Evolutionary conservation across 2,113 vertebrate genomes (phyloP).

Genomic region (Engystomops pustulosus): DNA sequence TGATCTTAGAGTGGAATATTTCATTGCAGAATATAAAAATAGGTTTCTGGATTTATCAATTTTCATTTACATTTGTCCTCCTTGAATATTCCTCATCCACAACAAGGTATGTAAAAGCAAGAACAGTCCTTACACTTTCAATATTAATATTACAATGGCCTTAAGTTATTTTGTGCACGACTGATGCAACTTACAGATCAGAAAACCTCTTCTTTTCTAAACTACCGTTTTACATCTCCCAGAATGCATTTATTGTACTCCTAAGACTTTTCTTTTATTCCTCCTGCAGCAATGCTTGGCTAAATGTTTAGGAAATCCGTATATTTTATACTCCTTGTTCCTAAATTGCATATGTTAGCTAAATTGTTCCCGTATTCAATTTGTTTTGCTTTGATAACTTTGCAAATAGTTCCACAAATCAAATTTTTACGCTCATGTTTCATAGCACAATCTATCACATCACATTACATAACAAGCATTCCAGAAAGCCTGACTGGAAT

Average conservation of each 20-base stretch:
- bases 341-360: constrained; percentile 54
- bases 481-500: constrained; percentile 33
- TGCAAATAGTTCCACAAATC: constrained; percentile 51
- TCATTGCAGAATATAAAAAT: too few relatives aligned
- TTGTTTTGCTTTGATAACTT: constrained; percentile 56
- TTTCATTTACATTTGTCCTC: too few relatives aligned
- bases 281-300: neutral
- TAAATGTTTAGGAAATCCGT: constrained; percentile 19
- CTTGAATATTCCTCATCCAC: too few relatives aligned
- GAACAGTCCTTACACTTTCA: too few relatives aligned
- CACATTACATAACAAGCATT: constrained; percentile 38
- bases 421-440: constrained; percentile 49
- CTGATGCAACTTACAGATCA: neutral
- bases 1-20: too few relatives aligned
- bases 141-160: too few relatives aligned
- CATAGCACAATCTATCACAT: constrained; percentile 45
- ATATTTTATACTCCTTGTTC: constrained; percentile 43
- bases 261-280: neutral
- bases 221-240: neutral
- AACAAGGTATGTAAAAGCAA: too few relatives aligned
- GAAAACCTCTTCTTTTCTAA: neutral
- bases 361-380: constrained; percentile 53
- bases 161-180: too few relatives aligned
- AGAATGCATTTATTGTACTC: neutral
- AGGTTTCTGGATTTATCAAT: too few relatives aligned